Percentiles rank a stretch among this genome's conserved stretches.
These are phyloP conservation scores for Ptiloglossa arizonensis DNA, from an alignment of 1,140 invertebrate genomes.

Conservation along the genomic window DNA sequence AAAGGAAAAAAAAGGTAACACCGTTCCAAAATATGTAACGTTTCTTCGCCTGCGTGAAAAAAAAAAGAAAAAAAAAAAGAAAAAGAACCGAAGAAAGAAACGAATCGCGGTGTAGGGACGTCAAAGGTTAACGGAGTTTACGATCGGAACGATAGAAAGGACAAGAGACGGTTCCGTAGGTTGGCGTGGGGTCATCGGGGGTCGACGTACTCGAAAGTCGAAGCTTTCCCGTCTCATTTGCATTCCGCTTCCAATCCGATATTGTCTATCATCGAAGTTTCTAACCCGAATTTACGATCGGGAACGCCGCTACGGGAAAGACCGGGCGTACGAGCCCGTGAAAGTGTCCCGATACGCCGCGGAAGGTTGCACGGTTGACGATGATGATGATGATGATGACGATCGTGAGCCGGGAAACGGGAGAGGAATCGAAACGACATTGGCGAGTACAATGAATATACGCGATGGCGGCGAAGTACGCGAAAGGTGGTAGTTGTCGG, in stretches of 20 bases:
- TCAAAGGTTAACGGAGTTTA: background rate
- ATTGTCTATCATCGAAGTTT: constrained; percentile 77
- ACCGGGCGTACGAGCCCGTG: no score
- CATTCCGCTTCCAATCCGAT: constrained; percentile 69
- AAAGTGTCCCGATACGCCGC: no score
- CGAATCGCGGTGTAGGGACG: no score
- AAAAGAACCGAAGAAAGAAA: no score
- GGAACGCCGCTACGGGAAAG: background rate
- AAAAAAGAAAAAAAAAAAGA: no score
- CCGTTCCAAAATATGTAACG: no score
- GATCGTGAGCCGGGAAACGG: no score
- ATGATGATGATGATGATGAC: no score
- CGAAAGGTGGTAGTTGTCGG: background rate
- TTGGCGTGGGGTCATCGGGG: constrained; percentile 48
- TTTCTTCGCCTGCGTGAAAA: no score
- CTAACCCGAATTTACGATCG: constrained; percentile 71
- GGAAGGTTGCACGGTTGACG: no score
- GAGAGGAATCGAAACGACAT: constrained; percentile 66
- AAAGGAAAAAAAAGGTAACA: no score
- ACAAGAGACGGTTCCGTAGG: constrained; percentile 38
- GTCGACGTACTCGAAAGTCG: constrained; percentile 79
- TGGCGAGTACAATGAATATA: constrained; percentile 7
- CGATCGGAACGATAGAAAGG: constrained; percentile 47
- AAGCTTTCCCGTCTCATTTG: constrained; percentile 74
- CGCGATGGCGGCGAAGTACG: no score